Percentiles rank a stretch among this genome's conserved stretches.
phyloP scores from a whole-genome alignment of 53 echinoderm and acorn worm genomes.

The Holothuria leucospilota region DNA sequence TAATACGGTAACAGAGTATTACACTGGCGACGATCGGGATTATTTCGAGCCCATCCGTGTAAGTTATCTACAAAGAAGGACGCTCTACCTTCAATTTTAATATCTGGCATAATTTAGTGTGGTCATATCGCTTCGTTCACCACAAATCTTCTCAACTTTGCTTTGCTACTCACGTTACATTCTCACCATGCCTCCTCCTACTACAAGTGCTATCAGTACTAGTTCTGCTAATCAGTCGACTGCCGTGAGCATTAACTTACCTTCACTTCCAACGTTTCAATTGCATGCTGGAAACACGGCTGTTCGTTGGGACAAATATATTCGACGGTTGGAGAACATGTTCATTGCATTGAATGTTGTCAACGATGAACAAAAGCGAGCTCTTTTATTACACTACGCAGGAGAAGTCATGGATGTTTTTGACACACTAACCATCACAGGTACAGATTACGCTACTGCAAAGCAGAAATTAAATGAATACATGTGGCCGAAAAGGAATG shows the following conservation, averaged over 20 bases:
- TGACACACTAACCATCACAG: not conserved
- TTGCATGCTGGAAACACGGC: not conserved
- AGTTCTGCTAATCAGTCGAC: slow-evolving; percentile 1
- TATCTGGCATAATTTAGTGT: not conserved
- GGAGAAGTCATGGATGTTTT: slow-evolving; percentile 49
- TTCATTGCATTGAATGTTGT: slow-evolving; percentile 23
- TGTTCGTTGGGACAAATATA: slow-evolving; percentile 30
- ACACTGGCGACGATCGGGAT: slow-evolving; percentile 11
- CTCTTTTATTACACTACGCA: slow-evolving; percentile 25
- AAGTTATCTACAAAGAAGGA: not conserved
- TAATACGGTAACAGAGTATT: not conserved
- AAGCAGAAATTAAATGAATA: slow-evolving; percentile 20
- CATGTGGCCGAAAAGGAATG: not conserved
- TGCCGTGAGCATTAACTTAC: slow-evolving; percentile 5
- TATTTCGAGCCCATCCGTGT: not conserved
- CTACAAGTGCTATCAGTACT: not conserved
- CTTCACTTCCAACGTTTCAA: slow-evolving; percentile 10
- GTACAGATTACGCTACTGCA: not conserved
- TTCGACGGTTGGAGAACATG: slow-evolving; percentile 24
- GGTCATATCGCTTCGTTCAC: not conserved
- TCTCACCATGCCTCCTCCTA: slow-evolving; percentile 4
- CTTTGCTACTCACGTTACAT: not conserved
- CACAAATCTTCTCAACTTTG: not conserved
- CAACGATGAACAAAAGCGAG: not conserved
- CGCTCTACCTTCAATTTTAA: not conserved